Conservation (phyloP, 2,888 invertebrate genomes). For the Anagyrus pseudococci region DNA sequence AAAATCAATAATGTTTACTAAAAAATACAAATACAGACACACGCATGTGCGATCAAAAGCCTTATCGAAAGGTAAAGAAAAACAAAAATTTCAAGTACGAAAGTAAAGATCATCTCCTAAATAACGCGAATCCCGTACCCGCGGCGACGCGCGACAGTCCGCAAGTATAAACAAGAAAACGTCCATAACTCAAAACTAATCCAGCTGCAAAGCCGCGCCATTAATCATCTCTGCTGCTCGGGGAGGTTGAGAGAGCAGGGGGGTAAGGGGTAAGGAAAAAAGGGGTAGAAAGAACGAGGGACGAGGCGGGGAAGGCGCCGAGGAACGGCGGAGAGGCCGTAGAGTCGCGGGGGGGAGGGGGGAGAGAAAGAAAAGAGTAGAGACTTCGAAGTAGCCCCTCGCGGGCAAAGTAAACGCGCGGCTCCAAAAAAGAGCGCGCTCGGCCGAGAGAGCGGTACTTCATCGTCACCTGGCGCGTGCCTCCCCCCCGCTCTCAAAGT, state of each 20-base stretch:
- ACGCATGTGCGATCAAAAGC: too few species aligned
- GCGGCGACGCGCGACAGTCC: conserved; percentile 8
- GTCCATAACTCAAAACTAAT: conserved; percentile 40
- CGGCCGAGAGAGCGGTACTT: neutral
- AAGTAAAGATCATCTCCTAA: too few species aligned
- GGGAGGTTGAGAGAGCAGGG: too few species aligned
- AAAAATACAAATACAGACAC: too few species aligned
- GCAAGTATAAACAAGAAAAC: conserved; percentile 23
- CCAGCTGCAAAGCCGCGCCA: conserved; percentile 26
- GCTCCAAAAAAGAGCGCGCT: neutral
- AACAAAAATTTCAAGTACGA: too few species aligned
- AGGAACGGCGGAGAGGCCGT: neutral
- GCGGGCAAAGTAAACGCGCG: neutral
- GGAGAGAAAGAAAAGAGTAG: neutral
- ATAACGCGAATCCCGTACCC: too few species aligned
- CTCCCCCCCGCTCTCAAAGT: neutral
- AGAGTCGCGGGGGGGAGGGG: neutral
- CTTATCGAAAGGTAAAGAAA: too few species aligned
- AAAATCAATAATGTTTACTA: too few species aligned
- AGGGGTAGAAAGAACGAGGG: conserved; percentile 2
- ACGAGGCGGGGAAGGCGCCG: neutral
- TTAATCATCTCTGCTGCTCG: conserved; percentile 32
- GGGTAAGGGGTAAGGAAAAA: too few species aligned
- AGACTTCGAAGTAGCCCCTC: neutral
- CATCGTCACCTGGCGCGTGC: conserved; percentile 4